A percentile compares a stretch with the other conserved stretches of the same genome.
phyloP scores from a whole-genome alignment of 37 sponge, comb jelly and placozoan genomes.

The Mnemiopsis leidyi region DNA sequence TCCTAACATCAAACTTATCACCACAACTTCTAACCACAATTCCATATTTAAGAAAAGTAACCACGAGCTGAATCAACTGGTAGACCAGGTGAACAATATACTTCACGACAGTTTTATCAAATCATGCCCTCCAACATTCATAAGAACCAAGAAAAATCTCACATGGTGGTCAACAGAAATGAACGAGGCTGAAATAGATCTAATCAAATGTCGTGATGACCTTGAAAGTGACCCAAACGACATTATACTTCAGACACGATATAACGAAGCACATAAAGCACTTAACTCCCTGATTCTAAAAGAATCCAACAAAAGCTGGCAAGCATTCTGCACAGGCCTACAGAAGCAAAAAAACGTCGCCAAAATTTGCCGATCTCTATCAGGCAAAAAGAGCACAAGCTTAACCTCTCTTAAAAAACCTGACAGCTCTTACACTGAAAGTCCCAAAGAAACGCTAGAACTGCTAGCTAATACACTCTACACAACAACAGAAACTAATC shows the following conservation, averaged over 20 bases:
- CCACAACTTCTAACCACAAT: neutral
- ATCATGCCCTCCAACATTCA: constrained; percentile 14
- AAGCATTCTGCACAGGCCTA: constrained; percentile 24
- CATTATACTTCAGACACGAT: neutral
- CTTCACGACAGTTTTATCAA: neutral
- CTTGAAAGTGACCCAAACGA: neutral
- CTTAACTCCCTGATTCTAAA: neutral
- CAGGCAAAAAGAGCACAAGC: neutral
- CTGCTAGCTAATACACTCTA: neutral
- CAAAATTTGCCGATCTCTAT: neutral
- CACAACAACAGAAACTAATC: neutral
- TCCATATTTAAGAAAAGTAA: neutral
- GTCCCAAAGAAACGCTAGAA: constrained; percentile 19
- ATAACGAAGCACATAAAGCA: neutral
- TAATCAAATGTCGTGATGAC: neutral
- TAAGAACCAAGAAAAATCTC: neutral
- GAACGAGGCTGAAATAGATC: neutral
- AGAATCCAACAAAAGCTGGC: neutral
- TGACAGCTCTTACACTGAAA: neutral
- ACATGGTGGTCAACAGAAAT: constrained; percentile 17
- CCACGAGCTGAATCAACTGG: neutral
- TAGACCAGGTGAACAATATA: neutral
- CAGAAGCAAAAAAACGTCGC: neutral
- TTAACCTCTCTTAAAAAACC: neutral
- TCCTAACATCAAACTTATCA: neutral